Evolutionary conservation across 2,797 vertebrate genomes (phyloP).

Genomic region (Leptatherina wallacei): DNA sequence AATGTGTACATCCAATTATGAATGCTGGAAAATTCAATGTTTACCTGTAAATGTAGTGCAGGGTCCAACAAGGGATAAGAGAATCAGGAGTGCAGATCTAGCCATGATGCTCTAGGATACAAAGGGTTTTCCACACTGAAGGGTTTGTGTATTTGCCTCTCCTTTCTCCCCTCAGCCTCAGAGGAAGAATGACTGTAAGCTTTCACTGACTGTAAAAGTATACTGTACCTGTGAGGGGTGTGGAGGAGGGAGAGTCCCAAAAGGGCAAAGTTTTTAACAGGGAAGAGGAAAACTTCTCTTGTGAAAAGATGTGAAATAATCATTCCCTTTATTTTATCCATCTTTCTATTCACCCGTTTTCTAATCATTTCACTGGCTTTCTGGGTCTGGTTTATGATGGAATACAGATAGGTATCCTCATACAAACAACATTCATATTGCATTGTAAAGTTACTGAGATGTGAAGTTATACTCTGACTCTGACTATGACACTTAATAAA

Average conservation of each 20-base stretch:
- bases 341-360: no score
- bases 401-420: neutral
- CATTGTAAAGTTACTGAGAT: slow-evolving; percentile 1
- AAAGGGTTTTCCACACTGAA: slow-evolving; percentile 31
- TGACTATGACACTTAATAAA: neutral
- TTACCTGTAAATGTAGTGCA: slow-evolving; percentile 58
- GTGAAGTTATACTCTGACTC: neutral
- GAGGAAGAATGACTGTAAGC: slow-evolving; percentile 24
- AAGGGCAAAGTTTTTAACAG: slow-evolving; percentile 20
- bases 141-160: slow-evolving; percentile 26
- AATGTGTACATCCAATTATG: neutral
- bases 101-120: slow-evolving; percentile 61
- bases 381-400: neutral
- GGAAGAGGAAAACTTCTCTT: neutral
- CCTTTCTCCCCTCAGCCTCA: slow-evolving; percentile 25
- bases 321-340: neutral
- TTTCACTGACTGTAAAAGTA: slow-evolving; percentile 27
- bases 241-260: slow-evolving; percentile 11
- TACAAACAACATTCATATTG: neutral
- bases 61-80: slow-evolving; percentile 44
- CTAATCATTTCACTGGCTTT: neutral
- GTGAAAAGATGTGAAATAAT: neutral
- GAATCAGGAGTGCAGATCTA: slow-evolving; percentile 37
- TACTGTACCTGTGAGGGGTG: slow-evolving; percentile 30
- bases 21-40: neutral